phyloP scores from a whole-genome alignment of 1,140 invertebrate species.

The Drosophila rufa region DNA sequence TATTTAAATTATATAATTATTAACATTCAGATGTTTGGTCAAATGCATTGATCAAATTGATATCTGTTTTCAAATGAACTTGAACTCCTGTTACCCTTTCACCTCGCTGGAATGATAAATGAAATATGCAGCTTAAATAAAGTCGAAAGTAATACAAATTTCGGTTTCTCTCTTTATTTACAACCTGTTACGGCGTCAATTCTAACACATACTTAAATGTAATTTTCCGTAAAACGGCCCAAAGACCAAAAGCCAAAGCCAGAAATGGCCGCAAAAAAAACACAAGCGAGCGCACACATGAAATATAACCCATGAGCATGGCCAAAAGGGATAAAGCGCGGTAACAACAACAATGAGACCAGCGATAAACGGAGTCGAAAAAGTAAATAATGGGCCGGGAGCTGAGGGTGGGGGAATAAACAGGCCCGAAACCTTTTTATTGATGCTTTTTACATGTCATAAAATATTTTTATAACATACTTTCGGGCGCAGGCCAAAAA shows the following conservation, averaged over 20 bases:
- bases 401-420: conserved; percentile 35
- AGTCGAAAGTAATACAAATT: conserved; percentile 54
- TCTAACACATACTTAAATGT: conserved; percentile 83
- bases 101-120: conserved; percentile 11
- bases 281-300: conserved; percentile 28
- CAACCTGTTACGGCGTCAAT: conserved; percentile 80
- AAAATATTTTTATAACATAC: conserved; percentile 84
- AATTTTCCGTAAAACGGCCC: conserved; percentile 71
- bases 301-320: conserved; percentile 61
- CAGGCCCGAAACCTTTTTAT: conserved; percentile 71
- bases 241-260: conserved; percentile 61
- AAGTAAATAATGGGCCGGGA: conserved; percentile 34
- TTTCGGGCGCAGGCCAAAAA: conserved; percentile 52
- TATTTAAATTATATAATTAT: no score
- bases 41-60: background rate
- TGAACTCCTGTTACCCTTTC: conserved; percentile 1
- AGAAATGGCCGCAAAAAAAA: conserved; percentile 37
- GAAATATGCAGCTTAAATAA: conserved; percentile 36
- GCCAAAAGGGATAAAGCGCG: conserved; percentile 75
- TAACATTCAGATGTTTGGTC: no score
- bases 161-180: conserved; percentile 64
- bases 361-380: conserved; percentile 61
- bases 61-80: background rate
- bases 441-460: conserved; percentile 82
- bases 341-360: conserved; percentile 36